Conservation (phyloP, 2,888 invertebrate species). For the Temnothorax unifasciatus region DNA sequence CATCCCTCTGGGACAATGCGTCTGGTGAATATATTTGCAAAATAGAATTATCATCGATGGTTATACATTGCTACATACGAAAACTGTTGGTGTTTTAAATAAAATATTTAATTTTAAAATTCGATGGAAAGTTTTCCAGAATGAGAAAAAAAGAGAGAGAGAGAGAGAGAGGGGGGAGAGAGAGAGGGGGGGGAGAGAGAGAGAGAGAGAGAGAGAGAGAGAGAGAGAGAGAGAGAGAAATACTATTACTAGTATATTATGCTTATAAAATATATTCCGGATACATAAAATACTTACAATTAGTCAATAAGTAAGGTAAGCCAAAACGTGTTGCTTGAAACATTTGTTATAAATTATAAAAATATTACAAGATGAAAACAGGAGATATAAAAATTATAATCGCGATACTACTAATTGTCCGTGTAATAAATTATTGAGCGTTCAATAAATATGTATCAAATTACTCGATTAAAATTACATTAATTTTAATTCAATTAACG, state of each 20-base stretch:
- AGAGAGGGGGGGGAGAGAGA: neutral
- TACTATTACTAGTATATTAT: neutral
- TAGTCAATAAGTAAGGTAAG: neutral
- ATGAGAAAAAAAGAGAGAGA: neutral
- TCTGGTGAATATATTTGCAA: constrained; percentile 28
- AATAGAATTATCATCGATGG: neutral
- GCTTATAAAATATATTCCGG: neutral
- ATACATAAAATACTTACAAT: neutral
- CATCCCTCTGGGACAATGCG: neutral
- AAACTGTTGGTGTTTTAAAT: neutral
- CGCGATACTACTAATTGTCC: neutral
- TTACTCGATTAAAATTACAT: neutral
- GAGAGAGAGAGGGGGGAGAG: neutral
- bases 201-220: neutral
- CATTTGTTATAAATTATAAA: neutral
- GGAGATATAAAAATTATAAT: neutral
- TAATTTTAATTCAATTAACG: constrained; percentile 8
- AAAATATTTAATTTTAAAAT: constrained; percentile 4
- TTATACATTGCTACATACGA: neutral
- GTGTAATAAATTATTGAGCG: constrained; percentile 1
- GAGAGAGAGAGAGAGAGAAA: neutral
- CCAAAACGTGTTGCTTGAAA: neutral
- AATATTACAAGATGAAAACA: neutral
- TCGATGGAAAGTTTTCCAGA: neutral
- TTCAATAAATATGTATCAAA: constrained; percentile 3